These are phyloP conservation scores for Tragelaphus imberbis DNA, from an alignment of 2,113 vertebrate genomes.

Conservation along the genomic window DNA sequence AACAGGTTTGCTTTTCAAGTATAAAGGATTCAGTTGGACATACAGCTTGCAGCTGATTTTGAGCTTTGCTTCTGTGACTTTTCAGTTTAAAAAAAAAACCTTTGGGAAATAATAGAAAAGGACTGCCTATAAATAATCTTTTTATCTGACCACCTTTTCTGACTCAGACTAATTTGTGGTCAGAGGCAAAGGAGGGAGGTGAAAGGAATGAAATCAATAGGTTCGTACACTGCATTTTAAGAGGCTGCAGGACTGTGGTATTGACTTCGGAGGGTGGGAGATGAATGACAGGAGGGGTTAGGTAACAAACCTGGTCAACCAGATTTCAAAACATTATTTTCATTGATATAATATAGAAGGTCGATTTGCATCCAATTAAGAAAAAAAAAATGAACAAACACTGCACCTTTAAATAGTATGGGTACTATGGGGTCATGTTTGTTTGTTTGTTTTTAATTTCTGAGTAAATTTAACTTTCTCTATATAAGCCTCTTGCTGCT, in stretches of 20 bases:
- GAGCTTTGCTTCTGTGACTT: constrained; percentile 15
- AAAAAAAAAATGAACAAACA: background rate
- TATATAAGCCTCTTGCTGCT: background rate
- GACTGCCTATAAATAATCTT: constrained; percentile 34
- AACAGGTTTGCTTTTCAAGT: constrained; percentile 15
- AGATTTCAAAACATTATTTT: background rate
- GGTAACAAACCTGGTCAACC: background rate
- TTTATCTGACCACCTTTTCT: constrained; percentile 35
- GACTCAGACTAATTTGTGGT: constrained; percentile 52
- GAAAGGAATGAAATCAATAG: constrained; percentile 17
- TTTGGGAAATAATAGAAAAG: constrained; percentile 38
- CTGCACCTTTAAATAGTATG: background rate
- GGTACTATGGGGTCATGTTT: background rate
- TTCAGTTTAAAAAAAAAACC: background rate
- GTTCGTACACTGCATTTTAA: background rate
- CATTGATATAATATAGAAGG: background rate
- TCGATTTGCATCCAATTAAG: background rate
- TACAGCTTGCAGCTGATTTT: background rate
- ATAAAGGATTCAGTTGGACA: background rate
- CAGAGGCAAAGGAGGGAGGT: background rate
- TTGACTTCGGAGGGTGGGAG: background rate
- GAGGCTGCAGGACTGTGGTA: background rate
- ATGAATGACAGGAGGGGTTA: background rate
- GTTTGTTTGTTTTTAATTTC: background rate
- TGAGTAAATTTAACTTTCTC: background rate